Evolutionary conservation across 2,113 vertebrate genomes (phyloP).

Genomic region (Nothocercus nigrocapillus): DNA sequence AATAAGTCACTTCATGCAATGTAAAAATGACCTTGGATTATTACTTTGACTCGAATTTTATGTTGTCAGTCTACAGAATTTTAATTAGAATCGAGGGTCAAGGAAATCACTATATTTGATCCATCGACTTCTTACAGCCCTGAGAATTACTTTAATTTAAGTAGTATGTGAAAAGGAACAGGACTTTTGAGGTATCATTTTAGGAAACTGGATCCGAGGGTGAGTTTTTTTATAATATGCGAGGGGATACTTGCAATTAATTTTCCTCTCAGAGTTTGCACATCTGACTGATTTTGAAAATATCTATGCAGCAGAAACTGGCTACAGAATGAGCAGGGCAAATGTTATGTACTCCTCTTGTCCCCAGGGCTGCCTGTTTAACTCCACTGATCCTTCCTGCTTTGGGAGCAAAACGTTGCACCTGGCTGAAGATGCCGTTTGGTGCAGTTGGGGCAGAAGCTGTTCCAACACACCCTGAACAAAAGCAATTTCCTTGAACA

Average conservation of each 20-base stretch:
- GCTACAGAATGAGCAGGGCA: background rate
- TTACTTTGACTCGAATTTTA: constrained; percentile 53
- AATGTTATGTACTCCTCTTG: background rate
- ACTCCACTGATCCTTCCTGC: background rate
- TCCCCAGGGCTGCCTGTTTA: background rate
- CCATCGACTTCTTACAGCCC: background rate
- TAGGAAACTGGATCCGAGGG: background rate
- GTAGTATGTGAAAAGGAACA: background rate
- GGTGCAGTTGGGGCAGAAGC: background rate
- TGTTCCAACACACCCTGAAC: background rate
- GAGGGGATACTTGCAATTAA: background rate
- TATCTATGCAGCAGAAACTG: background rate
- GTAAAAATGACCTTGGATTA: constrained; percentile 72
- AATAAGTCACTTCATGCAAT: constrained; percentile 67
- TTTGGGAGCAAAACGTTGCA: background rate
- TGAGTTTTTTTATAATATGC: background rate
- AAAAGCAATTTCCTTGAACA: background rate
- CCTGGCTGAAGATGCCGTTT: background rate
- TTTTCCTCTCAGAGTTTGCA: background rate
- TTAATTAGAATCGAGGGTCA: constrained; percentile 66
- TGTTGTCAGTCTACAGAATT: constrained; percentile 65
- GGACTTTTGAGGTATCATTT: background rate
- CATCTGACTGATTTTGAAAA: background rate
- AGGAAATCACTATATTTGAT: constrained; percentile 44
- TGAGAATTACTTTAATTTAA: constrained; percentile 49